A percentile compares a stretch with the other conserved stretches of the same genome.
Conservation (phyloP, 2,113 vertebrate species). For the Brachionichthys hirsutus region DNA sequence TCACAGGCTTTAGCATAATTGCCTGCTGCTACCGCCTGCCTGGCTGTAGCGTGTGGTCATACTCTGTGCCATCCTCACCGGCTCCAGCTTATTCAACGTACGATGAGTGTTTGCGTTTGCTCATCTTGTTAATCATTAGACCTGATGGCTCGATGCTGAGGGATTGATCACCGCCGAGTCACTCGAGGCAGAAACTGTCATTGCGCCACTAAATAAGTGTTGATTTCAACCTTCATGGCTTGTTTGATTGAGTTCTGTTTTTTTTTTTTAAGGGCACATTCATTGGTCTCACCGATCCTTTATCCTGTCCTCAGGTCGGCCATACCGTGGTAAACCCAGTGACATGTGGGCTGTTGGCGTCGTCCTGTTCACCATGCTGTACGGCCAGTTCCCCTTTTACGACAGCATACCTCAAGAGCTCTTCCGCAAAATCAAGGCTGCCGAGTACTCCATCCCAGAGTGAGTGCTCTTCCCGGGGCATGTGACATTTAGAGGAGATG, state of each 20-base stretch:
- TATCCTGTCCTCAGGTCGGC: slow-evolving; percentile 82
- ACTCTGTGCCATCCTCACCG: slow-evolving; percentile 30
- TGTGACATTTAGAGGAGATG: background rate
- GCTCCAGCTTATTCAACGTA: slow-evolving; percentile 7
- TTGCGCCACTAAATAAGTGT: background rate
- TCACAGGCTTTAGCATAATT: slow-evolving; percentile 66
- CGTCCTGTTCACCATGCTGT: slow-evolving; percentile 98
- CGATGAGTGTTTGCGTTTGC: slow-evolving; percentile 23
- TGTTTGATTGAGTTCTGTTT: slow-evolving; percentile 1
- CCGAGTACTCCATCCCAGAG: slow-evolving; percentile 98
- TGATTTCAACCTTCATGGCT: background rate
- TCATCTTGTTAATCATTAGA: slow-evolving; percentile 42
- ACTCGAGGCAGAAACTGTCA: slow-evolving; percentile 4
- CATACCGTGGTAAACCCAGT: slow-evolving; percentile 95
- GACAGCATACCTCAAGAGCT: slow-evolving; percentile 99
- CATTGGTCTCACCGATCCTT: background rate
- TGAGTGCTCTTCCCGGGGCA: slow-evolving; percentile 72
- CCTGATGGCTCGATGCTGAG: slow-evolving; percentile 6
- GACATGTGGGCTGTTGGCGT: slow-evolving; percentile 99
- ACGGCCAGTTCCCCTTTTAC: slow-evolving; percentile 99
- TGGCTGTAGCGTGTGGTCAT: slow-evolving; percentile 58
- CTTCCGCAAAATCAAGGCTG: slow-evolving; percentile 99
- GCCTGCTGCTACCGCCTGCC: slow-evolving; percentile 61
- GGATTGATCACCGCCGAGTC: slow-evolving; percentile 26
- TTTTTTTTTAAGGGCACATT: background rate